Base-by-base conservation (phyloP, 2,888 invertebrate genomes). In the Dryococelus australis region DNA sequence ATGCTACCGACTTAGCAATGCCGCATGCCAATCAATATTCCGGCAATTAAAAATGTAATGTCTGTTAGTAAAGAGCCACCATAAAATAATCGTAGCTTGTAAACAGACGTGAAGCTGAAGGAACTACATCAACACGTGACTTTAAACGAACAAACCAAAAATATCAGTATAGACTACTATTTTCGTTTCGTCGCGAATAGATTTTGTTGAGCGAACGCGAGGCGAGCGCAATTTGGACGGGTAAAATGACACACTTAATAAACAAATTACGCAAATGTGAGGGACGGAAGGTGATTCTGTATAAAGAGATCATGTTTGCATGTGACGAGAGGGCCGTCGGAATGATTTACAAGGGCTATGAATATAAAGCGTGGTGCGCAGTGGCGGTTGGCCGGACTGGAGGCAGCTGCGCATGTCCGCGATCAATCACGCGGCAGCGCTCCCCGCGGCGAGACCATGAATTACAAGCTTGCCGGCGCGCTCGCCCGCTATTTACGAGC, bases 271-370 rank as follows among this genome's bases (percentile, higher is more conserved):
- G 65, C 65, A 65, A 65, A 65, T 65, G 65, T 65, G 65, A 16
- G 65, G 10, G 65, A 65, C 8, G 65, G 65, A 65, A 12, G 65
- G 24, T 65, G 65, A 65, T 65, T 65, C 16, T 20, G 65, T 65
- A 65, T 65, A 20, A 65, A 65, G 65, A 65, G 65, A 65, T 65
- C 65, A 65, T 24, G 65, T 65, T 65, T 65, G 65, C 65, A 65
- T 65, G 65, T 65, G 65, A 65, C 65, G 65, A 65, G 65, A 65
- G 65, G 65, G 65, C 65, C 65, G 65, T 65, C 65, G 65, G 65
- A 65, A 65, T 65, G 65, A 65, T 65, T 65, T 65, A 65, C 65
- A 65, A 65, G 65, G 13, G 65, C 65, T 24, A 65, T 65, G 65
- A 65, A 65, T 65, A 65, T 65, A 65, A 65, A 65, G 65, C 65